These are phyloP conservation scores for Pithys albifrons DNA, from an alignment of 2,113 vertebrate genomes.

Conservation along the genomic window DNA sequence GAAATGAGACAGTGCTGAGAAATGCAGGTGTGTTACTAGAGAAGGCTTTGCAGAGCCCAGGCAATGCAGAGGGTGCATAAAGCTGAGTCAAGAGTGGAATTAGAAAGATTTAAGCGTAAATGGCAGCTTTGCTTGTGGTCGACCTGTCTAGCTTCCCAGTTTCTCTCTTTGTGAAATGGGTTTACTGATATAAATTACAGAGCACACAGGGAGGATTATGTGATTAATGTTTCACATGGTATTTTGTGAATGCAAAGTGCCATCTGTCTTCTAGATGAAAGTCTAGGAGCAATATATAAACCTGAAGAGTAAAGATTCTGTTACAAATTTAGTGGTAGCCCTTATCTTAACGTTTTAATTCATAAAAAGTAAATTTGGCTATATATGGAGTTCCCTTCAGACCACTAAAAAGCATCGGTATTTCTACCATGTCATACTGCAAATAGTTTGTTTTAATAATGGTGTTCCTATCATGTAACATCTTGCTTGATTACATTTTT, in stretches of 20 bases:
- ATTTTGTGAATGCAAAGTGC: constrained; percentile 41
- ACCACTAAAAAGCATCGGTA: background rate
- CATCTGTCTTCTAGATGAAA: constrained; percentile 37
- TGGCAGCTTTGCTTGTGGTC: background rate
- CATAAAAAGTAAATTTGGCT: background rate
- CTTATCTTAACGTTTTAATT: background rate
- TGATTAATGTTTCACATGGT: background rate
- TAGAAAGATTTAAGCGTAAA: background rate
- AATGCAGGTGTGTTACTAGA: background rate
- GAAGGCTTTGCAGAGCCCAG: background rate
- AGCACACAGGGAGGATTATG: background rate
- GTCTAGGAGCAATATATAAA: background rate
- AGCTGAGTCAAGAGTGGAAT: background rate
- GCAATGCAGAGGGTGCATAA: background rate
- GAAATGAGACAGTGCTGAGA: background rate
- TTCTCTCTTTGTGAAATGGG: background rate
- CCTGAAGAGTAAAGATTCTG: background rate
- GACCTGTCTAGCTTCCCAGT: background rate
- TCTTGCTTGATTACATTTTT: background rate
- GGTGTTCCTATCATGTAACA: background rate
- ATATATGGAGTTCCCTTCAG: background rate
- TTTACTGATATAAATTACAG: background rate
- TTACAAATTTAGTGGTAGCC: background rate
- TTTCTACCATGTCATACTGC: background rate
- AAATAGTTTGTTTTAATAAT: background rate